phyloP scores from a whole-genome alignment of 2,888 invertebrate genomes.

The Hedya salicella region DNA sequence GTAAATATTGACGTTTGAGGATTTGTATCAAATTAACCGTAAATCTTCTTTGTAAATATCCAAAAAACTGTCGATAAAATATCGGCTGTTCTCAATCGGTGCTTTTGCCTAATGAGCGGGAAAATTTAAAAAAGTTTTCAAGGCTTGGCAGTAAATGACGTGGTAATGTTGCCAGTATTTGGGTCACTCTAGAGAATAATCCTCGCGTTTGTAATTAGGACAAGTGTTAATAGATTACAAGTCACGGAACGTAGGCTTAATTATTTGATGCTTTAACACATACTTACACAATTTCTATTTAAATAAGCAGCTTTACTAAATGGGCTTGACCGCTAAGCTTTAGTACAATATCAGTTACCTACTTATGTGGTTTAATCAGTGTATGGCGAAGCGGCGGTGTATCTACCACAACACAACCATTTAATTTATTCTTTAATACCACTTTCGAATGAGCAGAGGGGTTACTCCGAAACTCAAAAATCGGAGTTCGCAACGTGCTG shows the following conservation, averaged over 20 bases:
- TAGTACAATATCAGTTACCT: conserved; percentile 1
- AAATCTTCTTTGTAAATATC: conserved; percentile 5
- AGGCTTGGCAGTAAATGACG: conserved; percentile 33
- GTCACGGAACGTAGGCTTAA: conserved; percentile 34
- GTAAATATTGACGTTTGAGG: conserved; percentile 2
- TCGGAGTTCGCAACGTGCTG: too few species aligned
- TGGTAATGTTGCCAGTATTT: conserved; percentile 33
- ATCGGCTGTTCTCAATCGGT: conserved; percentile 64
- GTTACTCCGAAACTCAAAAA: too few species aligned
- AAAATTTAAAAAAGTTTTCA: conserved; percentile 47
- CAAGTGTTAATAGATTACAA: conserved; percentile 32
- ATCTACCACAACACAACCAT: too few species aligned
- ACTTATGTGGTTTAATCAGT: too few species aligned
- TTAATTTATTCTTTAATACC: too few species aligned
- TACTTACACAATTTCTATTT: neutral
- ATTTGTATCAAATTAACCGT: conserved; percentile 13
- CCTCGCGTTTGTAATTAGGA: conserved; percentile 33
- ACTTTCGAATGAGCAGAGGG: too few species aligned
- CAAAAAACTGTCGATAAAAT: conserved; percentile 43
- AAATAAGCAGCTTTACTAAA: neutral
- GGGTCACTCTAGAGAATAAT: conserved; percentile 35
- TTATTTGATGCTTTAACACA: neutral
- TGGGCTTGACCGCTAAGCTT: neutral
- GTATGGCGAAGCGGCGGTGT: too few species aligned
- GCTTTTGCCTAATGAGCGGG: conserved; percentile 52